Base-by-base conservation (phyloP, 2,888 invertebrate species). In the Clusia tigrina region DNA sequence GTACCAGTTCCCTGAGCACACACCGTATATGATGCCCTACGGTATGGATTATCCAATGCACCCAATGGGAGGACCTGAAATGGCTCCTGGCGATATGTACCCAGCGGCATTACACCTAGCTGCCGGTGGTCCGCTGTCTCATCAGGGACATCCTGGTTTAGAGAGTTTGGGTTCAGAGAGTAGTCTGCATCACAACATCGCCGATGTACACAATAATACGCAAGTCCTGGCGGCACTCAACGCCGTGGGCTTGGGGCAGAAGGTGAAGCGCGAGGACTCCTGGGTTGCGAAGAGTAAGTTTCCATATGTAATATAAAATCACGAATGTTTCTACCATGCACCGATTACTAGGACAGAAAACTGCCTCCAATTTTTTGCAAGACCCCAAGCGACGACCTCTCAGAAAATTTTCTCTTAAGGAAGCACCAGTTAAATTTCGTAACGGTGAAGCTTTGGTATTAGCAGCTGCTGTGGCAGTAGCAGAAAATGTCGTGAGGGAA, bases 21-120 rank as follows among this genome's bases (percentile, higher is more conserved):
- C 81, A 17, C 83, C 82, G 1, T 81, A 80, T 54, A 79, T 83
- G 76, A 82, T 84, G 80, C 84, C 84, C 25, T 84, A 84, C 32
- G 81, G 78, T 61, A 81, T 84, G 81, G 84, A 84, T 62, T 83
- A 82, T 60, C 78, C 79, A 1, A 73, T 82, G 68, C 75, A 73
- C 48, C 71, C 76, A 23, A 65, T 73, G 37, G 78, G 76, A 51
- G 77, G 74, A 0, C 73, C 76, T 1, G 80, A 82, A 2, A 67
- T 82, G 1, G 72, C 68, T 20, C 67, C 79, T 0, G 77, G 75
- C 1, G 83, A 83, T 9, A 77, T 83, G 74, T 83, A 81, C 66
- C 78, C 79, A 1, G 70, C 73, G 10, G 79, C 80, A 26, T 55
- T 80, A 60, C 82, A 82, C 54, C 76, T 79, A 51, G 71, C 79